These are phyloP conservation scores for Serrognathus titanus DNA, from an alignment of 2,888 invertebrate species.

Conservation along the genomic window DNA sequence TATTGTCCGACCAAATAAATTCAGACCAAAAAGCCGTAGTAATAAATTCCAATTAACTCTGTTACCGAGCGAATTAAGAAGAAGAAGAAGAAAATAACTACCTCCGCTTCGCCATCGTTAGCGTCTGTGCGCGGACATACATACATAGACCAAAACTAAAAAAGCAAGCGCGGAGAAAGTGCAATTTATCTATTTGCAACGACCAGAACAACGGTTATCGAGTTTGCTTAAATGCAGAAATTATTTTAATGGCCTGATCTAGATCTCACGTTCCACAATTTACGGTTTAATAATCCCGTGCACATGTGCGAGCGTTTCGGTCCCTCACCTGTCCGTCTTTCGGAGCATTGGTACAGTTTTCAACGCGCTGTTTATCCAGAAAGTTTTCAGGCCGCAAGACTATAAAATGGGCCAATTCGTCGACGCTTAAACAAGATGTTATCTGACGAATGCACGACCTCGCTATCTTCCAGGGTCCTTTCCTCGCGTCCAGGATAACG, in stretches of 20 bases:
- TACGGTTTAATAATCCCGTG: too few relatives aligned
- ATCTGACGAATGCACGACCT: conserved; percentile 60
- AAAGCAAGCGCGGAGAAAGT: too few relatives aligned
- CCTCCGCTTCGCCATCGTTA: neutral
- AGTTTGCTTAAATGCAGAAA: too few relatives aligned
- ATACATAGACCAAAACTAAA: too few relatives aligned
- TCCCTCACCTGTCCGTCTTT: conserved; percentile 56
- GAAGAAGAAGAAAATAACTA: neutral
- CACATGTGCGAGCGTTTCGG: neutral
- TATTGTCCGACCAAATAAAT: neutral
- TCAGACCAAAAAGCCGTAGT: neutral
- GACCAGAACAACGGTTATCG: too few relatives aligned
- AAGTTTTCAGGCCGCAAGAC: conserved; percentile 72
- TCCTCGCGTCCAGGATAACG: conserved; percentile 62
- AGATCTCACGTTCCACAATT: neutral
- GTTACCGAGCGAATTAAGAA: neutral
- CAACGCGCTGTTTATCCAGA: conserved; percentile 71
- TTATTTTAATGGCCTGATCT: neutral
- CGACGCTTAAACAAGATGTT: conserved; percentile 47
- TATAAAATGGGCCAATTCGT: conserved; percentile 49
- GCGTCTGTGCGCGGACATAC: too few relatives aligned
- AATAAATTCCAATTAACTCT: conserved; percentile 1
- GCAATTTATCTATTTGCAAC: too few relatives aligned
- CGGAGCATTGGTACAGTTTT: conserved; percentile 63
- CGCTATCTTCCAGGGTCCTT: conserved; percentile 61